Conservation (phyloP, 2,113 vertebrate genomes). For the Hypomesus transpacificus region DNA sequence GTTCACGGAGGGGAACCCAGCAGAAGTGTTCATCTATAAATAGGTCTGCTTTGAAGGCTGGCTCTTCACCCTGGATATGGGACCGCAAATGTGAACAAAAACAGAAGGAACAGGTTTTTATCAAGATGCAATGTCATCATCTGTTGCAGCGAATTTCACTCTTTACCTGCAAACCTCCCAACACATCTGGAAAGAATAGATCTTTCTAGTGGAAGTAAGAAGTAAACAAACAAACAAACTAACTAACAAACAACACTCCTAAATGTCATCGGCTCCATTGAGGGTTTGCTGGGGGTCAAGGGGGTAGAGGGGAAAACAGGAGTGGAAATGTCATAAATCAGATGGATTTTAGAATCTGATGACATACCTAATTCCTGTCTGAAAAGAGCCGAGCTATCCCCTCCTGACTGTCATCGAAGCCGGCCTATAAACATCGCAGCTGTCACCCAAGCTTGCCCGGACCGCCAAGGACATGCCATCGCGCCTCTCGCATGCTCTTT, state of each 20-base stretch:
- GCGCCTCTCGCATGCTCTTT: conserved; percentile 76
- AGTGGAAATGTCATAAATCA: conserved; percentile 82
- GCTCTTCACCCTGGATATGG: not conserved
- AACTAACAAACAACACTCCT: conserved; percentile 61
- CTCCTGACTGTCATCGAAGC: conserved; percentile 84
- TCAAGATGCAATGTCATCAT: too few relatives aligned
- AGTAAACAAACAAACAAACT: conserved; percentile 72
- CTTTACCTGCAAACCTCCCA: not conserved
- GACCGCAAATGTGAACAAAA: not conserved
- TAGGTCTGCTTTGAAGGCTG: conserved; percentile 13
- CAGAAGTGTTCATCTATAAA: conserved; percentile 16
- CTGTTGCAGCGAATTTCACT: not conserved
- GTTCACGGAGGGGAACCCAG: not conserved
- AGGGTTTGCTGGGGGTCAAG: conserved; percentile 60
- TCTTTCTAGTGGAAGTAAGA: conserved; percentile 60
- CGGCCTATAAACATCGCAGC: conserved; percentile 87
- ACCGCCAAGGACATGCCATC: conserved; percentile 80
- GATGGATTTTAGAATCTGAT: conserved; percentile 85
- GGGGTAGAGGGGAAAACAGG: conserved; percentile 58
- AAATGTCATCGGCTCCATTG: conserved; percentile 66
- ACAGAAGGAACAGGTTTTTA: too few relatives aligned
- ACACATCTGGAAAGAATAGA: conserved; percentile 25
- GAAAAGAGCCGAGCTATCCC: conserved; percentile 73
- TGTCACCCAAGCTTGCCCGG: conserved; percentile 77
- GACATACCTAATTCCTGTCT: conserved; percentile 84